Evolutionary conservation across 2,888 invertebrate genomes (phyloP), one percentile per base, ranked within the genome.

Genomic region (Pterobdella sp.): DNA sequence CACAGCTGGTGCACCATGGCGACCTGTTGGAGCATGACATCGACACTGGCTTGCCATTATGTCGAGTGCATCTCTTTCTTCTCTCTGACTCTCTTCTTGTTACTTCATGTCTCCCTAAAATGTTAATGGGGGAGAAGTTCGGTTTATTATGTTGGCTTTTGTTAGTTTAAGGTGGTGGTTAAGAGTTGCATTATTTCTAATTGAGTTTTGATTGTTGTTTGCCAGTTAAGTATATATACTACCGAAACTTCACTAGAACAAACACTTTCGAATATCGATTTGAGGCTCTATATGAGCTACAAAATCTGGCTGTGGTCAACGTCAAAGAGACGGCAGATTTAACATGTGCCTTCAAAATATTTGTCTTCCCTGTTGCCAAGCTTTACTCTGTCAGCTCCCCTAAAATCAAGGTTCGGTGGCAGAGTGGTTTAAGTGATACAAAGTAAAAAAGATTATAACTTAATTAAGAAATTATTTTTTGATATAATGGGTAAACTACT

Each of bases 31-130:
- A 96, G 84, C 86, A 96, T 76, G 93, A 95, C 81, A 88, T 91
- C 0, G 88, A 92, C 77, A 92, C 92, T 1, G 81, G 82, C 82
- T 75, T 78, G 4, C 91, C 92, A 22, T 85, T 94, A 72, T 92
- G 92, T 82, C 88, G 91, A 79, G 90, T 94, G 79, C 93, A 93
- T 82, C 92, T 91, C 42, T 95, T 94, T 84, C 87, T 97, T 73
- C 91, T 96, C 79, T 93, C 90, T 83, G 96, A 96, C 84, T 90
- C 92, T 76, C 87, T 95, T 72, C 91, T 95, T 88, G 87, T 95
- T 75, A 91, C 94, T 35, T 90, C 81, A 18, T 82, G 81, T 81
- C 78, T 83, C 3, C 81, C 81, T 29, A 80, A 82, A 75, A 81
- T 82, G 82, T 82, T 68, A 67, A 29, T 49, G 34, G 2, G 10